Evolutionary conservation across 2,797 vertebrate species (phyloP), one percentile per base, ranked within the genome.

Genomic region (Brachyalestes nurse): DNA sequence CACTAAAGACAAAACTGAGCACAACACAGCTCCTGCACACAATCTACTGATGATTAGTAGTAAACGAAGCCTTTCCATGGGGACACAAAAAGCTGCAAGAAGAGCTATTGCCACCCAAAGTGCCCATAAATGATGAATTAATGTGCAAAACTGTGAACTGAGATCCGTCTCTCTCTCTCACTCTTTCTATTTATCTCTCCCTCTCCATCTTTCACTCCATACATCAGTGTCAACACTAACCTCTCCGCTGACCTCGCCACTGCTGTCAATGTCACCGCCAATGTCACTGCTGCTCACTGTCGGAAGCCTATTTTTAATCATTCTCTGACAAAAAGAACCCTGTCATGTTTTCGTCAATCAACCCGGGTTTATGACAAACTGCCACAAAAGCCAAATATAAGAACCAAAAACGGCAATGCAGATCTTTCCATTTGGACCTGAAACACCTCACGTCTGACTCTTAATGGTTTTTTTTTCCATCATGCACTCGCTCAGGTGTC

Each of bases 61-160:
- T 75, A 88, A 84, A 85, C 87, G 77, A 88, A 87, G 76, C 87
- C 87, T 62, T 92, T 86, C 88, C 61, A 19, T 21, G 19, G 23
- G 55, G 53, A 58, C 76, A 65, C 49, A 47, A 47, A 77, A 38
- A 73, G 62, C 34, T 47, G 17, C 58, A 82, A 78, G 40, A 77
- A 65, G 72, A 82, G 55, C 17, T 38, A 64, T 23, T 74, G 38
- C 28, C 64, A 71, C 70, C 28, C 77, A 55, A 40, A 34, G 40
- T 40, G 28, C 61, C 49, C 51, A 17, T 25, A 21, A 51, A 67
- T 61, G 17, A 57, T 72, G 23, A 53, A 47, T 58, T 69, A 70
- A 58, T 72, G 42, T 53, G 57, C 19, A 25, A 61, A 60, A 76
- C 66, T 62, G 38, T 5, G 4, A 21, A 40, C 0, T 2, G 16